Base-by-base conservation (phyloP, 1,140 invertebrate genomes). In the Temnothorax nylanderi region DNA sequence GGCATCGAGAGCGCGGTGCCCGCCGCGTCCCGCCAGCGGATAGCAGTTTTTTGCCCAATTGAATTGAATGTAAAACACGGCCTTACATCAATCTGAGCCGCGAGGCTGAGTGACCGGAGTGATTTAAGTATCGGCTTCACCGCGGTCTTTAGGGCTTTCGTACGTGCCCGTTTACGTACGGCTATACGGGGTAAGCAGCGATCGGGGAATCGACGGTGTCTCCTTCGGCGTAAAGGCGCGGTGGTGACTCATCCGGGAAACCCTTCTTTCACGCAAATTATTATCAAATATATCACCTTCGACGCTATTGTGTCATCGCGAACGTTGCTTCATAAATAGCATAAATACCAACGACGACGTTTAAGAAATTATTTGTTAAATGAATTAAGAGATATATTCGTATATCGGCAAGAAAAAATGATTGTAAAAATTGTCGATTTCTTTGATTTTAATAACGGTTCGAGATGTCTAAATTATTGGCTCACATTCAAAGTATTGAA, bases 11-110 rank as follows among this genome's bases (percentile, higher is more conserved):
- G 56, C 41, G 18, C 81, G 72, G 54, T 60, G 44, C 21, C 34
- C 56, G 62, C 65, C 49, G 75, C 85, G 86, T 89, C 88, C 77
- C 85, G 89, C 77, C 89, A 93, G 89, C 92, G 93, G 91, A 94
- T 92, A 93, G 94, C 91, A 94, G 93, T 94, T 94, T 94, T 94
- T 94, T 94, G 93, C 92, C 93, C 94, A 94, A 94, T 94, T 94
- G 94, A 94, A 94, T 94, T 94, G 94, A 95, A 95, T 95, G 94
- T 95, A 95, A 95, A 95, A 95, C 94, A 95, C 92, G 94, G 94
- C 94, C 92, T 94, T 95, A 94, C 94, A 95, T 95, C 94, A 95
- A 95, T 95, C 94, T 94, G 92, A 94, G 93, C 93, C 92, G 93
- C 93, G 93, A 94, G 92, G 88, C 94, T 94, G 94, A 94, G 93